phyloP scores from a whole-genome alignment of 2,797 vertebrate genomes.

The Hyperoplus immaculatus region DNA sequence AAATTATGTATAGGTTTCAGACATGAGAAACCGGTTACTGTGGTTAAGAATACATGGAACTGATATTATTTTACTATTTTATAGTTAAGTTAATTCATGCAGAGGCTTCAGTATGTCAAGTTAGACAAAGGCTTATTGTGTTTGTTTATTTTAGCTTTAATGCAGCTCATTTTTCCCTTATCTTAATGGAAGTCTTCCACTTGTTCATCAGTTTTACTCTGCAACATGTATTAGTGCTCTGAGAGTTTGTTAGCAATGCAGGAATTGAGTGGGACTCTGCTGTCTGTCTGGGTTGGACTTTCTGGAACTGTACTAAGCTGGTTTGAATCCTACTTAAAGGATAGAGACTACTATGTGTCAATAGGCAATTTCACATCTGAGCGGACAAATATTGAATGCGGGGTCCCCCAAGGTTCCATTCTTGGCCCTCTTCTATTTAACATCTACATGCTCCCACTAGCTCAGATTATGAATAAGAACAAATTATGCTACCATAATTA shows the following conservation, averaged over 20 bases:
- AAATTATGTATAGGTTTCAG: conserved; percentile 13
- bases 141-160: not conserved
- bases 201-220: conserved; percentile 1
- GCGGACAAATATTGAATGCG: no score
- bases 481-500: no score
- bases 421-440: no score
- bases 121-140: not conserved
- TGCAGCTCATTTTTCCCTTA: not conserved
- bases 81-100: no score
- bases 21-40: not conserved
- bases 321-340: no score
- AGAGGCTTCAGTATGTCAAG: not conserved
- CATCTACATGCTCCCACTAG: no score
- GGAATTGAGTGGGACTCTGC: not conserved
- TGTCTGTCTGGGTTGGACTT: no score
- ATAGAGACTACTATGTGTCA: no score
- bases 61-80: not conserved
- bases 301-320: no score
- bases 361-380: no score
- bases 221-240: not conserved
- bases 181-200: not conserved
- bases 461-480: no score
- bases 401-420: no score
- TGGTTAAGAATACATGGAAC: not conserved
- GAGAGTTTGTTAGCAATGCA: conserved; percentile 2